These are phyloP conservation scores for Pseudochromis fuscus DNA, from an alignment of 2,797 vertebrate genomes.

Conservation along the genomic window DNA sequence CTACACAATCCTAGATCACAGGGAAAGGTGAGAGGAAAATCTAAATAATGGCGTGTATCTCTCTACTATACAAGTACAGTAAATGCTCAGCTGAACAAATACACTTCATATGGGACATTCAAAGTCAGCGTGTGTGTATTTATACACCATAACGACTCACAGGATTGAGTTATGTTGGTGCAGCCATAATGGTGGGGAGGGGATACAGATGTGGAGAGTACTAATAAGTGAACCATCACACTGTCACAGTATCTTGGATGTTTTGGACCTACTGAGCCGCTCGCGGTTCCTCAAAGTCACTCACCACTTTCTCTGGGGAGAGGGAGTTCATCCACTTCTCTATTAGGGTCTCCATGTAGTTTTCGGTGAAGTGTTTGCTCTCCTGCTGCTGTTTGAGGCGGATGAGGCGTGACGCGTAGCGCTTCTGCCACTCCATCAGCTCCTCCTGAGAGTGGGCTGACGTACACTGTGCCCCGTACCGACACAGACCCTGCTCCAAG, in stretches of 20 bases:
- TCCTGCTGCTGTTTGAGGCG: constrained; percentile 97
- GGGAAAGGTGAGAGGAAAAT: not conserved
- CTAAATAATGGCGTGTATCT: not conserved
- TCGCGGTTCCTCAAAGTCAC: constrained; percentile 28
- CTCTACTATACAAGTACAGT: not conserved
- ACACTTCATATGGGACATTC: not conserved
- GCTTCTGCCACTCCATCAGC: constrained; percentile 97
- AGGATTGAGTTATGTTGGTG: not conserved
- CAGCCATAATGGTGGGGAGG: too few species aligned
- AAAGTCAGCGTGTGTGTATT: not conserved
- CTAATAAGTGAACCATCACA: not conserved
- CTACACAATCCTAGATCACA: not conserved
- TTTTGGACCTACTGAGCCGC: not conserved
- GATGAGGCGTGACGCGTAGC: constrained; percentile 97
- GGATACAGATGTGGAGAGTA: not conserved
- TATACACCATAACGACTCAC: not conserved
- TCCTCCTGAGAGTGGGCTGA: constrained; percentile 99
- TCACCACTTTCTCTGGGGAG: constrained; percentile 98
- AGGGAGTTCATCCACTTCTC: constrained; percentile 99
- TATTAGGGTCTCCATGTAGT: constrained; percentile 98
- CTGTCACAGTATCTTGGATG: not conserved
- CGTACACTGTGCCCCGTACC: constrained; percentile 98
- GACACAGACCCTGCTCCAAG: constrained; percentile 97
- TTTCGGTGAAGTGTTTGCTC: constrained; percentile 95
- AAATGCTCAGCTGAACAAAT: not conserved